Conservation (phyloP, 2,888 invertebrate genomes). For the Tanytarsus gracilentus region DNA sequence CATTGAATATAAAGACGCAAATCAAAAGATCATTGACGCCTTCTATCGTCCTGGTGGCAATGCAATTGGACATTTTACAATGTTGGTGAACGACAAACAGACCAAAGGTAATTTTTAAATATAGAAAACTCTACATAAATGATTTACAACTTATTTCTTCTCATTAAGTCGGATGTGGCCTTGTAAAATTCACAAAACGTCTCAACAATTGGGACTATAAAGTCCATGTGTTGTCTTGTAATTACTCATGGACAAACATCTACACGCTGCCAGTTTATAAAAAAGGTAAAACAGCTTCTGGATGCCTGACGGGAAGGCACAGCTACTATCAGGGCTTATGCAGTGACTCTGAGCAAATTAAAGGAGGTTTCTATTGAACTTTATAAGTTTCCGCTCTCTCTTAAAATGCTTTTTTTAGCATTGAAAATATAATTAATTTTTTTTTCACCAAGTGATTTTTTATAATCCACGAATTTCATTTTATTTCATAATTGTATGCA, state of each 20-base stretch:
- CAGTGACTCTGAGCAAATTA: constrained; percentile 21
- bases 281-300: not conserved
- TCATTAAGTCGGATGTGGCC: constrained; percentile 11
- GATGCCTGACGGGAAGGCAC: constrained; percentile 14
- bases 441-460: too few species aligned
- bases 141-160: not conserved
- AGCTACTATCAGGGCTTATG: constrained; percentile 16
- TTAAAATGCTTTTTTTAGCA: too few species aligned
- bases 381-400: not conserved
- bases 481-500: too few species aligned
- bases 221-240: constrained; percentile 20
- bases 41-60: constrained; percentile 6
- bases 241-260: constrained; percentile 22
- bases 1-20: constrained; percentile 8
- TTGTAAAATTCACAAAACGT: constrained; percentile 15
- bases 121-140: not conserved
- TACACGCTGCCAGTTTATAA: constrained; percentile 12
- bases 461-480: too few species aligned
- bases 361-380: constrained; percentile 10
- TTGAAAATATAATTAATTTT: too few species aligned
- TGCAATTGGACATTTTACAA: constrained; percentile 20
- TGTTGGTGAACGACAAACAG: constrained; percentile 21
- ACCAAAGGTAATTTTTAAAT: constrained; percentile 6
- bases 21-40: constrained; percentile 1
- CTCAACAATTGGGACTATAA: constrained; percentile 11